These are phyloP conservation scores for Temnopleurus reevesii DNA, from an alignment of 53 echinoderm and acorn worm species.

Conservation along the genomic window DNA sequence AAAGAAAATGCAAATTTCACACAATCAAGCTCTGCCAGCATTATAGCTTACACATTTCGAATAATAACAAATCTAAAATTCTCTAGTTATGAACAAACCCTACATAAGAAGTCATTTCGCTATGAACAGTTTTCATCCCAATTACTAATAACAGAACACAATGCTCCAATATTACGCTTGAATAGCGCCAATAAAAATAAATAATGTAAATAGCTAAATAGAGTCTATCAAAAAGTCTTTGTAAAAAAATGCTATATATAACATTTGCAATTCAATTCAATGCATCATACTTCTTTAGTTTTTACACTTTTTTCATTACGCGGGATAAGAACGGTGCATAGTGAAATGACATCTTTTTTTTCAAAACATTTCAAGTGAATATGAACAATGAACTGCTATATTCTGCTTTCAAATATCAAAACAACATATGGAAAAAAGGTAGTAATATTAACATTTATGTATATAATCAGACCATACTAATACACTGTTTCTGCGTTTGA, in stretches of 20 bases:
- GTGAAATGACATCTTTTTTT: slow-evolving; percentile 11
- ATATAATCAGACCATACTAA: not conserved
- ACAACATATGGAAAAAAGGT: not conserved
- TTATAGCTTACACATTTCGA: slow-evolving; percentile 10
- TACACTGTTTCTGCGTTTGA: not conserved
- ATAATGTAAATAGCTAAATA: slow-evolving; percentile 58
- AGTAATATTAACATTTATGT: not conserved
- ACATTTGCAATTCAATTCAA: slow-evolving; percentile 42
- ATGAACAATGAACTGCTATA: not conserved
- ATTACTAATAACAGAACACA: not conserved
- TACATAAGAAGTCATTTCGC: slow-evolving; percentile 30
- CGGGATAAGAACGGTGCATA: not conserved
- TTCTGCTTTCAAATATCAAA: not conserved
- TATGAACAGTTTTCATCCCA: slow-evolving; percentile 9
- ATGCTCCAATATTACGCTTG: slow-evolving; percentile 3
- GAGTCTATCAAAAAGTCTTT: slow-evolving; percentile 39
- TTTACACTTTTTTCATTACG: not conserved
- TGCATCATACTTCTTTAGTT: slow-evolving; percentile 32
- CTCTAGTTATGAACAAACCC: slow-evolving; percentile 1
- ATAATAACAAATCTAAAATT: slow-evolving; percentile 11
- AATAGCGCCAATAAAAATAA: slow-evolving; percentile 52
- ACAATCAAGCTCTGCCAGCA: not conserved
- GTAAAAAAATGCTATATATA: slow-evolving; percentile 32
- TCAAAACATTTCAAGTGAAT: not conserved
- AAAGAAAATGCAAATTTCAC: not conserved